phyloP scores from a whole-genome alignment of 2,113 vertebrate species.

The Hypocryptadius cinnamomeus region DNA sequence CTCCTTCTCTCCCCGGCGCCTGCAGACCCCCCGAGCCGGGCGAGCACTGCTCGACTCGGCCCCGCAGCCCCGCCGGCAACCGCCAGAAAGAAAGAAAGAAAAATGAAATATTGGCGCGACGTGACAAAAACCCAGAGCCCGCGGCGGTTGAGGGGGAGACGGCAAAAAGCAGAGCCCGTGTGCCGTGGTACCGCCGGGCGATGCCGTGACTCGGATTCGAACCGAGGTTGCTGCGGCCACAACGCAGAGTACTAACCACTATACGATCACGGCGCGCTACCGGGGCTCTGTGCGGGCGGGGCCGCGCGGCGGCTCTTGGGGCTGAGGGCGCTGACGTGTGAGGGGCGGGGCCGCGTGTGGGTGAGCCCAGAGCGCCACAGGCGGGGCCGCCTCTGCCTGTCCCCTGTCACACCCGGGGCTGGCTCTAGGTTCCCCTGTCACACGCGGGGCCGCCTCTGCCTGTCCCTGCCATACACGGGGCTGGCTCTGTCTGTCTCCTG shows the following conservation, averaged over 20 bases:
- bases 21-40: background rate
- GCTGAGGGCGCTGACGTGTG: background rate
- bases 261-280: constrained; percentile 62
- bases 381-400: too few species aligned
- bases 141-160: accelerated
- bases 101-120: background rate
- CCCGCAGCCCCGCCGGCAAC: background rate
- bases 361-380: too few species aligned
- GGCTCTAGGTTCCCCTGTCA: too few species aligned
- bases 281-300: background rate
- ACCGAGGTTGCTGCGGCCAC: constrained; percentile 78
- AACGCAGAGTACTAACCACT: constrained; percentile 79
- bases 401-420: too few species aligned
- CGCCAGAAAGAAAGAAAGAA: background rate
- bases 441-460: background rate
- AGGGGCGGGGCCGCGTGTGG: accelerated
- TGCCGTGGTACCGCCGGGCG: too few species aligned
- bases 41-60: too few species aligned
- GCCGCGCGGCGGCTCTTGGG: background rate
- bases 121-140: too few species aligned
- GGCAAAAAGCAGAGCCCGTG: too few species aligned
- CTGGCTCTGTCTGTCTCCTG: too few species aligned
- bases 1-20: background rate
- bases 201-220: constrained; percentile 75
- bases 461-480: too few species aligned